These are phyloP conservation scores for Spinus olivaceus DNA, from an alignment of 2,797 vertebrate species.

Conservation along the genomic window DNA sequence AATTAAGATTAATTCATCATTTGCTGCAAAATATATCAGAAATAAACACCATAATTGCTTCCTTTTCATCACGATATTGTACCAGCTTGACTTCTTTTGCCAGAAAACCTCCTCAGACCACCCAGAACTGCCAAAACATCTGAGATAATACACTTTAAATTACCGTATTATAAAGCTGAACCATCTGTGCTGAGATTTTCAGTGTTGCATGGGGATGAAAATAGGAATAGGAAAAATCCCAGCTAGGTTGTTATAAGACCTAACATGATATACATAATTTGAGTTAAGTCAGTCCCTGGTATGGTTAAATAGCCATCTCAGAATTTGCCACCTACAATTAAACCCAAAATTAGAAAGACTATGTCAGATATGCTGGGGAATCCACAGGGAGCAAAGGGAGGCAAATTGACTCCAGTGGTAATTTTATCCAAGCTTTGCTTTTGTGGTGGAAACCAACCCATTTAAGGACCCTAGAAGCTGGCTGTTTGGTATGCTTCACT, in stretches of 20 bases:
- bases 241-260: not conserved
- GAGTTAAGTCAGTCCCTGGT: not conserved
- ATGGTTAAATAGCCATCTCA: not conserved
- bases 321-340: not conserved
- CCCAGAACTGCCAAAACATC: slow-evolving; percentile 15
- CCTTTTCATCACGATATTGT: slow-evolving; percentile 35
- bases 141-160: slow-evolving; percentile 13
- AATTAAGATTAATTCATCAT: not conserved
- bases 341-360: not conserved
- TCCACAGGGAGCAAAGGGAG: not conserved
- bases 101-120: slow-evolving; percentile 11
- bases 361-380: not conserved
- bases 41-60: slow-evolving; percentile 19
- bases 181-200: slow-evolving; percentile 44
- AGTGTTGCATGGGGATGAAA: not conserved
- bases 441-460: not conserved
- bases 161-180: slow-evolving; percentile 18
- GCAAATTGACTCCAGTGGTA: not conserved
- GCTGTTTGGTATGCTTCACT: not conserved
- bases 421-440: not conserved
- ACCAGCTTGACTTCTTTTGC: not conserved
- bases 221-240: not conserved
- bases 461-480: not conserved
- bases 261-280: not conserved
- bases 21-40: slow-evolving; percentile 1